A percentile compares a stretch with the other conserved stretches of the same genome.
phyloP scores from a whole-genome alignment of 2,888 invertebrate species.

The Cephus runcator region DNA sequence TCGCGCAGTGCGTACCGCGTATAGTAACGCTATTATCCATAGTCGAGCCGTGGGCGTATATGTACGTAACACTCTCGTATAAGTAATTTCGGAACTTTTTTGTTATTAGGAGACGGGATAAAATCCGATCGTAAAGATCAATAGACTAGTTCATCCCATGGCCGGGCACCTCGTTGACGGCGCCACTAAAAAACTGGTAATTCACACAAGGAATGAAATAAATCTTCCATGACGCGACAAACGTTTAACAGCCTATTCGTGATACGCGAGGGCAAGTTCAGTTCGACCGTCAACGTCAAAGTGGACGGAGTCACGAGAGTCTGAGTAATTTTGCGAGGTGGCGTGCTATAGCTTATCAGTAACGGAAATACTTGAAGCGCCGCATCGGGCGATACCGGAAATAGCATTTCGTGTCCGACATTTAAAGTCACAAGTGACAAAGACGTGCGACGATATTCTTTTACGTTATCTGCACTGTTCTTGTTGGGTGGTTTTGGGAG shows the following conservation, averaged over 20 bases:
- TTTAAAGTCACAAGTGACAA: not conserved
- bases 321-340: constrained; percentile 14
- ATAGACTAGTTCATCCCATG: not conserved
- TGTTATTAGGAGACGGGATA: not conserved
- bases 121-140: not conserved
- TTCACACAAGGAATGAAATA: constrained; percentile 7
- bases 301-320: constrained; percentile 28
- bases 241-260: not conserved
- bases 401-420: constrained; percentile 1
- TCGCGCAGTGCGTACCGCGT: not conserved
- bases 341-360: constrained; percentile 23
- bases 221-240: not conserved
- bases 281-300: constrained; percentile 4
- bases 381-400: constrained; percentile 11
- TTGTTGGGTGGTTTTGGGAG: too few relatives aligned
- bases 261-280: not conserved
- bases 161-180: constrained; percentile 18
- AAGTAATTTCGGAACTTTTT: not conserved
- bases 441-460: not conserved
- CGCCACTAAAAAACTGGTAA: constrained; percentile 22
- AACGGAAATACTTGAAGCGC: constrained; percentile 24
- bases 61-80: not conserved
- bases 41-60: not conserved
- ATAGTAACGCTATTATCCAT: not conserved
- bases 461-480: not conserved